Percentiles rank a stretch among this genome's conserved stretches.
Evolutionary conservation across 1,140 invertebrate species (phyloP).

Genomic region (Antheraea mylitta): DNA sequence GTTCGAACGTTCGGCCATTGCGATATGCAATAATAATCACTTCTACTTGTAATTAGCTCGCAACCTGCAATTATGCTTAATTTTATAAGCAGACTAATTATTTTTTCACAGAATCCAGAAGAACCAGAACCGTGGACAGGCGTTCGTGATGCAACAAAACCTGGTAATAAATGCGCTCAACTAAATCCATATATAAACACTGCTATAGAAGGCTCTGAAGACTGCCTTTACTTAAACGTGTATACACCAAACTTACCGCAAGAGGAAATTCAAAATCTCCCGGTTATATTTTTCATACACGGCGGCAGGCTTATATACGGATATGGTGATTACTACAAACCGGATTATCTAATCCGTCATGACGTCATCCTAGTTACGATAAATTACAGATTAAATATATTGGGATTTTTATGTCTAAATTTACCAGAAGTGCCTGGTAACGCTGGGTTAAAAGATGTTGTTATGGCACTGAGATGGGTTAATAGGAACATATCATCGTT

Average conservation of each 20-base stretch:
- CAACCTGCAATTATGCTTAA: too few relatives aligned
- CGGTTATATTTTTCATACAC: conserved; percentile 80
- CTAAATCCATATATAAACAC: conserved; percentile 57
- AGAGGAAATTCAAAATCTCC: conserved; percentile 52
- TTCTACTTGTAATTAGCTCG: too few relatives aligned
- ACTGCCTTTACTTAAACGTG: conserved; percentile 71
- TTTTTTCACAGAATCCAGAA: conserved; percentile 59
- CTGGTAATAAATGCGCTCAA: conserved; percentile 78
- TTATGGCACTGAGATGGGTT: conserved; percentile 73
- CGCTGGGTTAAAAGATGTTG: conserved; percentile 83
- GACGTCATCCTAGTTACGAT: conserved; percentile 84
- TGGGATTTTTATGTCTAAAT: conserved; percentile 83
- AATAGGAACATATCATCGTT: conserved; percentile 79
- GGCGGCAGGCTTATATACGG: conserved; percentile 79
- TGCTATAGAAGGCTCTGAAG: conserved; percentile 67
- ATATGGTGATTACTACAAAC: conserved; percentile 74
- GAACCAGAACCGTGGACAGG: conserved; percentile 79
- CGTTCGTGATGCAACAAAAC: conserved; percentile 78
- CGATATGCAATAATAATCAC: too few relatives aligned
- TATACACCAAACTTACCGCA: conserved; percentile 60
- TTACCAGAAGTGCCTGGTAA: conserved; percentile 81
- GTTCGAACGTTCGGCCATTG: too few relatives aligned
- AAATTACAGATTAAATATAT: conserved; percentile 83
- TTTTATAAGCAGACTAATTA: too few relatives aligned
- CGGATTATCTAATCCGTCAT: conserved; percentile 82